Conservation (phyloP, 2,888 invertebrate species). For the Pharmacophagus antenor region DNA sequence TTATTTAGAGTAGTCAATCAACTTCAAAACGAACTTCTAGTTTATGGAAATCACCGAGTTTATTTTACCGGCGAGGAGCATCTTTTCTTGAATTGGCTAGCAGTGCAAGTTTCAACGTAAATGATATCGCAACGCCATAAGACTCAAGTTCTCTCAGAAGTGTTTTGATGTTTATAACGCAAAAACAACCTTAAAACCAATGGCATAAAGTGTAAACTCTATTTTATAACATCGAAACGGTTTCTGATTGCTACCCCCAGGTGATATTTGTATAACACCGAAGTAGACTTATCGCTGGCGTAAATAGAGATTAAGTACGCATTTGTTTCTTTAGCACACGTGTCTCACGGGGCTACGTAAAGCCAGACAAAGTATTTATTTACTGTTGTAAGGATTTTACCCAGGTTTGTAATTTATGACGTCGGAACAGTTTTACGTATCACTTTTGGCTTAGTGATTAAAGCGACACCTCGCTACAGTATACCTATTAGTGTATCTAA, state of each 20-base stretch:
- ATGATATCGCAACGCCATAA: conserved; percentile 49
- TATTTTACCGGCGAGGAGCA: conserved; percentile 37
- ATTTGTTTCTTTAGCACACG: conserved; percentile 38
- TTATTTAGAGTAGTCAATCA: conserved; percentile 7
- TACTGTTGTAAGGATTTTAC: conserved; percentile 6
- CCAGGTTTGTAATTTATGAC: not conserved
- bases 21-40: conserved; percentile 36
- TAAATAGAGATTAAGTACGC: conserved; percentile 47
- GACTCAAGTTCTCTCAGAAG: conserved; percentile 29
- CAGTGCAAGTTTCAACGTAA: conserved; percentile 40
- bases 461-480: no score
- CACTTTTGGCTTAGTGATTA: no score
- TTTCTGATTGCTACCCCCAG: conserved; percentile 46
- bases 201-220: conserved; percentile 31
- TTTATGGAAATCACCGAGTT: conserved; percentile 52
- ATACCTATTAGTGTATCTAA: not conserved
- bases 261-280: conserved; percentile 48
- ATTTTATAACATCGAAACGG: conserved; percentile 32
- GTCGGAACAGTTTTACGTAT: not conserved
- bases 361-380: conserved; percentile 27
- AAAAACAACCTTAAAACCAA: conserved; percentile 32
- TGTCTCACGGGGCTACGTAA: conserved; percentile 31
- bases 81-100: conserved; percentile 39
- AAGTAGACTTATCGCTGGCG: conserved; percentile 47
- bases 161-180: conserved; percentile 23